Base-by-base conservation (phyloP, 92 coral and sea anemone species). In the Virgularia gustaviana region DNA sequence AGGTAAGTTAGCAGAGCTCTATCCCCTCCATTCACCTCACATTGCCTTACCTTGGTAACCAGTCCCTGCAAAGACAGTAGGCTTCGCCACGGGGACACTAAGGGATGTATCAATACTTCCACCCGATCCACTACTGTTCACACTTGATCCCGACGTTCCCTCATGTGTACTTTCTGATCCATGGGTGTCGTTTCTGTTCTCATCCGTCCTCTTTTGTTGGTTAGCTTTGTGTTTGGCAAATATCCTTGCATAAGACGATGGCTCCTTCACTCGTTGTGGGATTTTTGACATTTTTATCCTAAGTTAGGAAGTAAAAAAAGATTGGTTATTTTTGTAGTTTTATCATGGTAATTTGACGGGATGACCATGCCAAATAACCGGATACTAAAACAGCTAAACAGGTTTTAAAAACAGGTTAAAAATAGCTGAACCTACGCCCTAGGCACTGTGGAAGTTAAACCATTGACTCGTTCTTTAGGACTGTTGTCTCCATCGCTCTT, bases 191-290 rank as follows among this genome's bases (percentile, higher is more conserved):
- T 59, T 32, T 57, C 85, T 72, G n/a, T 1, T 47, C 18, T 49
- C 74, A 20, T 67, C 74, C n/a, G n/a, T n/a, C 16, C 23, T 67
- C 74, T 83, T 86, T 1, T 81, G 65, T 72, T 86, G 83, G 78
- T 80, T 87, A 58, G 86, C 90, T 77, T 86, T 84, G 33, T 82
- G 89, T 63, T 84, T 86, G 5, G 96, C 90, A 37, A 89, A 92
- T 60, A 82, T 85, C 38, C 81, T 81, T 38, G 98, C 98, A 57
- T 92, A 92, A 49, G 96, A 86, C 62, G 86, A 74, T 6, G 60
- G 63, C 27, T 72, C 63, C 49, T 67, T 67, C 9, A 25, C 74
- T 24, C 59, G 74, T 20, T 67, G 74, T 1, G 74, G 59, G 12
- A 67, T 67, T 33, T 67, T 67, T 3, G 59, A 67, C 58, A 67